Base-by-base conservation (phyloP, 2,888 invertebrate genomes). In the Cyrtodaria siliqua region DNA sequence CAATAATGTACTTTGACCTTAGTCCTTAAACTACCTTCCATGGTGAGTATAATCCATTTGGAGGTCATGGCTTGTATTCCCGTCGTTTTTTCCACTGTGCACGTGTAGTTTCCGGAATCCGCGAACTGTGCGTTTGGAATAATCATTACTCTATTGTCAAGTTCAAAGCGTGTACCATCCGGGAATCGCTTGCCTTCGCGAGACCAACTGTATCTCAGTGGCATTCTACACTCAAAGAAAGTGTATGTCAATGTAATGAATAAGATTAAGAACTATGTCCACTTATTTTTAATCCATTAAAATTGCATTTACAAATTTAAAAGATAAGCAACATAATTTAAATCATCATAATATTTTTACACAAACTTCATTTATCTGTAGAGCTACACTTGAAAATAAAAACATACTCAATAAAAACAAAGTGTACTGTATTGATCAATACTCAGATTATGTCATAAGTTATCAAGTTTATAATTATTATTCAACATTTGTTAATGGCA, bases 61-160 rank as follows among this genome's bases (percentile, higher is more conserved):
- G 50, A 14, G 4, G 20, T 73, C 18, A 52, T 24, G 12, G 33
- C 52, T 42, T 76, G 64, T 1, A 33, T 42, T 50, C 75, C 76
- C 0, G 61, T 55, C 14, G 74, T 38, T 29, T 81, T 75, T 18
- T 40, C 95, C 0, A 96, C 97, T 77, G 96, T 95, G 92, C 99
- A 99, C 23, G 95, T 94, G 91, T 99, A 99, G 92, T 97, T 96
- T 6, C 99, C 99, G 93, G 97, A 96, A 94, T 99, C 98, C 92
- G 97, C 97, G 14, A 98, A 96, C 71, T 96, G 96, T 0, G 97
- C 97, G 89, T 96, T 95, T 14, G 96, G 96, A 84, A 99, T 96
- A 16, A 96, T 95, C 49, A 99, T 93, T 6, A 99, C 97, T 70
- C 99, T 95, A 91, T 97, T 96, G 92, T 95, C 97, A 91, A 96